Evolutionary conservation across 1,140 invertebrate species (phyloP).

Genomic region (Drosophila leontia): DNA sequence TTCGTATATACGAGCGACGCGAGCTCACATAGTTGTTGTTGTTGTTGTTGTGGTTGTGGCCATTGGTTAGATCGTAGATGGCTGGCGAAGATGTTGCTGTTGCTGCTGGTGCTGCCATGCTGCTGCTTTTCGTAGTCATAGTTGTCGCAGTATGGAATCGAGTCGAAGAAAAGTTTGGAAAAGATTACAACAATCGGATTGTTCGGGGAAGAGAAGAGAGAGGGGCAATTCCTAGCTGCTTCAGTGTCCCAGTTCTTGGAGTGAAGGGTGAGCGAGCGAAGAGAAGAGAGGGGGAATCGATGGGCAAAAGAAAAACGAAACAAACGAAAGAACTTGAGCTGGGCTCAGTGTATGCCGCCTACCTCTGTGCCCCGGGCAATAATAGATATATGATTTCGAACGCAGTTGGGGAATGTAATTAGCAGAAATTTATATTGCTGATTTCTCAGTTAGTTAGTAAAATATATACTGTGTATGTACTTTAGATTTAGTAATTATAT

Average conservation of each 20-base stretch:
- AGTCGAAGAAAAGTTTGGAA: slow-evolving; percentile 75
- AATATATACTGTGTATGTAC: slow-evolving; percentile 67
- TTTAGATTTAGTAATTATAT: slow-evolving; percentile 83
- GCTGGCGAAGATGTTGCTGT: slow-evolving; percentile 39
- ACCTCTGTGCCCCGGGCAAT: slow-evolving; percentile 36
- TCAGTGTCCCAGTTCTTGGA: slow-evolving; percentile 25
- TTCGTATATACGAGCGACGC: slow-evolving; percentile 61
- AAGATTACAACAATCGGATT: slow-evolving; percentile 72
- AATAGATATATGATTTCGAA: slow-evolving; percentile 39
- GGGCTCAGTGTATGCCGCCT: slow-evolving; percentile 20
- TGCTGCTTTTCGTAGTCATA: slow-evolving; percentile 42
- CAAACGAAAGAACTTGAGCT: slow-evolving; percentile 42
- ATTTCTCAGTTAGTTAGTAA: slow-evolving; percentile 61
- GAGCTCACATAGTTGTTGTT: slow-evolving; percentile 67
- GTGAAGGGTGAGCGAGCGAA: slow-evolving; percentile 34
- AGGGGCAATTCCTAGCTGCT: slow-evolving; percentile 7
- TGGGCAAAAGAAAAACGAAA: slow-evolving; percentile 41
- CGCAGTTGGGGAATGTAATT: slow-evolving; percentile 74
- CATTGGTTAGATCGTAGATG: slow-evolving; percentile 58
- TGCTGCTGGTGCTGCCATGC: slow-evolving; percentile 28
- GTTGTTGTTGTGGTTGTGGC: slow-evolving; percentile 29
- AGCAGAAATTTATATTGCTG: slow-evolving; percentile 67
- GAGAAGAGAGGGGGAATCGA: not conserved
- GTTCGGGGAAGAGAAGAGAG: not conserved
- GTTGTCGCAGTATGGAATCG: slow-evolving; percentile 68